Conservation (phyloP, 2,888 invertebrate species). For the Calameuta pallipes region DNA sequence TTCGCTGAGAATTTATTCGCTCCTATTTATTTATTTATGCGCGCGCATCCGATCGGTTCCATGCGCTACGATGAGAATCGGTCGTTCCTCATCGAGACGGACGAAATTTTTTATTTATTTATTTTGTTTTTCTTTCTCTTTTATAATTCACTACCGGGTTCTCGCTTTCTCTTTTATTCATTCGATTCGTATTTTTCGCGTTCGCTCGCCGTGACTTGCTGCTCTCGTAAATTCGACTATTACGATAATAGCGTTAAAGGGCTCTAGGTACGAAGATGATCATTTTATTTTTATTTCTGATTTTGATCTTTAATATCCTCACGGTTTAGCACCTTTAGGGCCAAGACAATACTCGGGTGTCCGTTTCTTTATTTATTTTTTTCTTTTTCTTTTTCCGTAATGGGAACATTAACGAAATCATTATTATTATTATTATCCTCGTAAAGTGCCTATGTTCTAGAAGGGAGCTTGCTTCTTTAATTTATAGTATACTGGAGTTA, state of each 20-base stretch:
- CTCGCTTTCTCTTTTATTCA: background rate
- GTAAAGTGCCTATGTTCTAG: background rate
- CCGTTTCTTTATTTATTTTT: background rate
- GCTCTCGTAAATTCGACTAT: background rate
- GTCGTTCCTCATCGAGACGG: background rate
- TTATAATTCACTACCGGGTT: background rate
- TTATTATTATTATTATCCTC: background rate
- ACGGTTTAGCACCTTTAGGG: background rate
- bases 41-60: background rate
- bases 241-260: background rate
- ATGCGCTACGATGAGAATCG: background rate
- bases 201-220: background rate
- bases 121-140: conserved; percentile 10
- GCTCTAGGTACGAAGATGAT: background rate
- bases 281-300: background rate
- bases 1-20: background rate
- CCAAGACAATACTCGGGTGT: background rate
- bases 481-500: background rate
- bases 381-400: background rate
- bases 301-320: background rate
- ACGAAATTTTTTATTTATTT: background rate
- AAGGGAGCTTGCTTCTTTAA: background rate
- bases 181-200: background rate
- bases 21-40: background rate
- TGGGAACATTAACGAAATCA: background rate